These are phyloP conservation scores for Lepidurus packardi DNA, from an alignment of 1,140 invertebrate genomes.

Conservation along the genomic window DNA sequence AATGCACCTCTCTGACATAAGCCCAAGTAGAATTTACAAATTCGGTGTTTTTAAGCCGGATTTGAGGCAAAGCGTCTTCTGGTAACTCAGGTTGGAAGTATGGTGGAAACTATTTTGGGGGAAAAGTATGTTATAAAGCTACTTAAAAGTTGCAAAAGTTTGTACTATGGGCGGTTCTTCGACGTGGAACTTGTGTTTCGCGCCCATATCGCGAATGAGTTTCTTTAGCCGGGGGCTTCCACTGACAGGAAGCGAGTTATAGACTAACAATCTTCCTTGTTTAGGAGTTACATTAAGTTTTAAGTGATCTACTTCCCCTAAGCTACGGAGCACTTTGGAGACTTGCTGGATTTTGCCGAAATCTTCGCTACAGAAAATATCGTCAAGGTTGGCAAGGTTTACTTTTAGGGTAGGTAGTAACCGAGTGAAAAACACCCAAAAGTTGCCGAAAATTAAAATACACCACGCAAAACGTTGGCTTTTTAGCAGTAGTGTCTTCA, in stretches of 20 bases:
- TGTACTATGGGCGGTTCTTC: background rate
- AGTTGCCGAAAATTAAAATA: background rate
- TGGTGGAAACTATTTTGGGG: background rate
- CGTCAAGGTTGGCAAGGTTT: background rate
- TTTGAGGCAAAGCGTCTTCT: background rate
- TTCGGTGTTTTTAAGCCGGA: background rate
- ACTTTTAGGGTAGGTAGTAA: background rate
- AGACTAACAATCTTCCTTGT: background rate
- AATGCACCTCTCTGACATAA: background rate
- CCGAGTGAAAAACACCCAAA: background rate
- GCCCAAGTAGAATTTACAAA: background rate
- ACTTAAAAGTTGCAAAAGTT: background rate
- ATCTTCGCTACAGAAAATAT: background rate
- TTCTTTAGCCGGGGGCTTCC: background rate
- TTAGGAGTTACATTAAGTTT: background rate
- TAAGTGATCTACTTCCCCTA: background rate
- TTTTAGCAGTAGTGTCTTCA: background rate
- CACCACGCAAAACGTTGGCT: background rate
- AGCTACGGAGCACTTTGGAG: background rate
- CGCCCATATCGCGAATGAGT: background rate
- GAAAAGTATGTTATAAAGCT: background rate
- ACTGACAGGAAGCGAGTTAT: background rate
- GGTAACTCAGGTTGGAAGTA: background rate
- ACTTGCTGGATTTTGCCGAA: background rate
- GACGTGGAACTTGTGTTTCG: background rate